Evolutionary conservation across 2,113 vertebrate genomes (phyloP), one percentile per base, ranked within the genome.

Genomic region (Xiphias gladius): DNA sequence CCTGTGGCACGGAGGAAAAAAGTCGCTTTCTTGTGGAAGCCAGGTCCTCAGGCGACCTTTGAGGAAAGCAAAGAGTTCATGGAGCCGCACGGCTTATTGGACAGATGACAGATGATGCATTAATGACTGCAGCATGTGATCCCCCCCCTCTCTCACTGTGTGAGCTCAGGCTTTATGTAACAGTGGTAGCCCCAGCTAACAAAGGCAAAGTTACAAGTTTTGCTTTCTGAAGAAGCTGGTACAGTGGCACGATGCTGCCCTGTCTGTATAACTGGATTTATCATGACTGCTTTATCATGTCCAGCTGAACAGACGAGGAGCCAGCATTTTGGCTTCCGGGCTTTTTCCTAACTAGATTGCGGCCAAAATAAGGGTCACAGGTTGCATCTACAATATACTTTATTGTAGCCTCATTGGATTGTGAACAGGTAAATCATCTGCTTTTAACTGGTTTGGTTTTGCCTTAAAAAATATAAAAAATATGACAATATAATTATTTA

Each of bases 121-220:
- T 91, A 89, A 90, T 91, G 79, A 81, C 71, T 83, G 35, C 75
- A 82, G 77, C 78, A 80, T 89, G 89, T 69, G 78, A 84, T 82
- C 30, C 39, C 43, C 22, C 62, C 46, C 73, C 70, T 63, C n/a
- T 39, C 20, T 20, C 46, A 63, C 2, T 72, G 30, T 32, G 8
- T 63, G 12, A 10, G 48, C 58, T 75, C 19, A 4, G 52, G 71
- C 62, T 74, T 91, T 78, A 71, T 84, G 68, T 71, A 83, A 88
- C 59, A 61, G 61, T 35, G 24, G 55, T 54, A 50, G 35, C 37
- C n/a, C 32, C 62, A 64, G 22, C 82, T 58, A 79, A 75, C 48
- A 55, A 58, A 75, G 11, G 58, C 73, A 61, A 67, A 28, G 46
- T 63, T 64, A 30, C 30, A 72, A 37, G 67, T 43, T 58, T 71